Evolutionary conservation across 2,113 vertebrate genomes (phyloP).

Genomic region (Zosterops borbonicus): DNA sequence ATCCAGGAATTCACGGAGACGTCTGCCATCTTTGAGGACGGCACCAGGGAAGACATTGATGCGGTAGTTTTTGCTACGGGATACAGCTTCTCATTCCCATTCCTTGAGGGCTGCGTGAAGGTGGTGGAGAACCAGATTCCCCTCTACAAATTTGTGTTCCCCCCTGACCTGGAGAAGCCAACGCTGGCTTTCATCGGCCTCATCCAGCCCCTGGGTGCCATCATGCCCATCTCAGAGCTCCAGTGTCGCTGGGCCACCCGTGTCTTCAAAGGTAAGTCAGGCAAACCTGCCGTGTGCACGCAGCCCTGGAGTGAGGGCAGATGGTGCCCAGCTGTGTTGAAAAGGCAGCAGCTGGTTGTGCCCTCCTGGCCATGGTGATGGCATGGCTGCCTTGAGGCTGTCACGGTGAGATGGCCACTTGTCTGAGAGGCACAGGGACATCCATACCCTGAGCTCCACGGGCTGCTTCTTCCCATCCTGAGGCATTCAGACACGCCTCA

Average conservation of each 20-base stretch:
- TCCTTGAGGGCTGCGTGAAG: slow-evolving; percentile 75
- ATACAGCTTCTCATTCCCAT: slow-evolving; percentile 81
- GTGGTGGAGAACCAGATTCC: slow-evolving; percentile 73
- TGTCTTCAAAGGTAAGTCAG: slow-evolving; percentile 83
- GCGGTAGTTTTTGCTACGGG: slow-evolving; percentile 88
- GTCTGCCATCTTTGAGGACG: slow-evolving; percentile 84
- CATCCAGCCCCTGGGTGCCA: slow-evolving; percentile 79
- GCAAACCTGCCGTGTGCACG: background rate
- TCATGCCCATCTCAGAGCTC: slow-evolving; percentile 85
- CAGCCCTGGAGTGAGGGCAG: background rate
- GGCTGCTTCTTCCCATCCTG: background rate
- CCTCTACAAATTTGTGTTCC: slow-evolving; percentile 85
- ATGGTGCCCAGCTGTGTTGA: background rate
- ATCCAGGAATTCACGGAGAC: background rate
- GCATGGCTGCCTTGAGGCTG: background rate
- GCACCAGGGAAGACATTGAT: slow-evolving; percentile 82
- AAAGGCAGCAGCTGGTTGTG: background rate
- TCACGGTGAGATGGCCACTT: background rate
- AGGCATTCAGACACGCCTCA: background rate
- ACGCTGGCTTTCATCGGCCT: slow-evolving; percentile 86
- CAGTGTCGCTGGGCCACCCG: slow-evolving; percentile 87
- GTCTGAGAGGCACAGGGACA: background rate
- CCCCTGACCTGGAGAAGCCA: slow-evolving; percentile 76
- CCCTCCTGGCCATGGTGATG: background rate
- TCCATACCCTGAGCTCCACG: accelerated